Evolutionary conservation across 2,797 vertebrate genomes (phyloP).

Genomic region (Craterocephalus amniculus): DNA sequence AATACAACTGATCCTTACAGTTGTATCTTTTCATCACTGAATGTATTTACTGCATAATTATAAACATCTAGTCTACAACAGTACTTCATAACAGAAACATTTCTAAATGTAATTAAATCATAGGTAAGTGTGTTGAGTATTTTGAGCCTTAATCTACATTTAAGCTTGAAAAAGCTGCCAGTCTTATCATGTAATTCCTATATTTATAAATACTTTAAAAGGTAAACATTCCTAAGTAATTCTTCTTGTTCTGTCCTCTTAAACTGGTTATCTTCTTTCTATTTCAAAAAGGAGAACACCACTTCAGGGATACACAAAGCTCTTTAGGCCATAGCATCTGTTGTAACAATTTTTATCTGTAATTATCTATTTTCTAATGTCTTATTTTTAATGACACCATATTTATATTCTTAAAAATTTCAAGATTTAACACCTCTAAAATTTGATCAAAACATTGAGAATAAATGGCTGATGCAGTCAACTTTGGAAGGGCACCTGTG

Average conservation of each 20-base stretch:
- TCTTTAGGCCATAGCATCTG: constrained; percentile 49
- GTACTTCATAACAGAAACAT: too few species aligned
- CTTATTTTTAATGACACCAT: too few species aligned
- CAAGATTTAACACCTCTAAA: constrained; percentile 5
- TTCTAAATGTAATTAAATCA: too few species aligned
- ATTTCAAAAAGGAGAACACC: constrained; percentile 38
- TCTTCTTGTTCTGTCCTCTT: constrained; percentile 13
- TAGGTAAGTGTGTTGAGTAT: too few species aligned
- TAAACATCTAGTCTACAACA: too few species aligned
- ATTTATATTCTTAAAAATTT: constrained; percentile 25
- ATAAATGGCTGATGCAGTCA: constrained; percentile 34
- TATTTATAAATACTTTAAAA: constrained; percentile 33
- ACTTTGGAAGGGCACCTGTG: background rate
- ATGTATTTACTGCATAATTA: too few species aligned
- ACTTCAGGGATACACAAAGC: constrained; percentile 72
- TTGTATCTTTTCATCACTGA: too few species aligned
- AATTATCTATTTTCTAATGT: constrained; percentile 20
- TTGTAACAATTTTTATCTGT: constrained; percentile 37
- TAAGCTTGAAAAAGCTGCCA: background rate
- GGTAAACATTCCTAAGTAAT: constrained; percentile 15
- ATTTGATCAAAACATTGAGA: constrained; percentile 22
- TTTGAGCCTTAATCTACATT: background rate
- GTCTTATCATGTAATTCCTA: background rate
- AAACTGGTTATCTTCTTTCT: constrained; percentile 9
- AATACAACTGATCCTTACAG: too few species aligned